Evolutionary conservation across 2,113 vertebrate genomes (phyloP).

Genomic region (Toxotes chatareus): DNA sequence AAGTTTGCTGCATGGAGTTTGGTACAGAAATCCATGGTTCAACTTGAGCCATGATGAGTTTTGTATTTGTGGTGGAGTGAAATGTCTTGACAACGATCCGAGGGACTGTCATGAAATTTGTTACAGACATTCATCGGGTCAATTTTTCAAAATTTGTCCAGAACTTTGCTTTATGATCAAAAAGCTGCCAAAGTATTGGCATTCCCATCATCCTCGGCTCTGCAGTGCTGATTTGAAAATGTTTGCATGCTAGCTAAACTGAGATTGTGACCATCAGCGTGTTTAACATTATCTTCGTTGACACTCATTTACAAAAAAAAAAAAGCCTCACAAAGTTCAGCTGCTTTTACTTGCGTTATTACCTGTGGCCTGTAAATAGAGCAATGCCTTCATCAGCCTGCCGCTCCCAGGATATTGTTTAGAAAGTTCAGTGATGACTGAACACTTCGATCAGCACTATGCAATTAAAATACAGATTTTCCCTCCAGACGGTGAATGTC

Average conservation of each 20-base stretch:
- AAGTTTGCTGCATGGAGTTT: neutral
- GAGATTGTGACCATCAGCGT: neutral
- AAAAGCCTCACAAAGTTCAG: neutral
- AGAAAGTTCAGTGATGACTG: neutral
- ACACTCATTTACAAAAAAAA: neutral
- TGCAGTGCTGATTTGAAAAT: neutral
- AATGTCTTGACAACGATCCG: neutral
- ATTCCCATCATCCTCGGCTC: neutral
- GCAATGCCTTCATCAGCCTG: no score
- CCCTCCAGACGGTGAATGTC: neutral
- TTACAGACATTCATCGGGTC: neutral
- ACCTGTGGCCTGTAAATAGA: no score
- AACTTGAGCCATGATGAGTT: neutral
- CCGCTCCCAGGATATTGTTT: neutral
- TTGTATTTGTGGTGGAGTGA: neutral
- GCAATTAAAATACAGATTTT: neutral
- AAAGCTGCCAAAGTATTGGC: neutral
- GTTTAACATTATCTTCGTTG: neutral
- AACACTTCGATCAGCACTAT: neutral
- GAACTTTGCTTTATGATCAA: no score
- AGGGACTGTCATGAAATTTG: neutral
- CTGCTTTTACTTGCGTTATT: neutral
- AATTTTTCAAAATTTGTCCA: no score
- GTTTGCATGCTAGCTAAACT: neutral
- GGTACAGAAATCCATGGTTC: neutral